Conservation (phyloP, 2,888 invertebrate genomes). For the Nomada hirtipes region DNA sequence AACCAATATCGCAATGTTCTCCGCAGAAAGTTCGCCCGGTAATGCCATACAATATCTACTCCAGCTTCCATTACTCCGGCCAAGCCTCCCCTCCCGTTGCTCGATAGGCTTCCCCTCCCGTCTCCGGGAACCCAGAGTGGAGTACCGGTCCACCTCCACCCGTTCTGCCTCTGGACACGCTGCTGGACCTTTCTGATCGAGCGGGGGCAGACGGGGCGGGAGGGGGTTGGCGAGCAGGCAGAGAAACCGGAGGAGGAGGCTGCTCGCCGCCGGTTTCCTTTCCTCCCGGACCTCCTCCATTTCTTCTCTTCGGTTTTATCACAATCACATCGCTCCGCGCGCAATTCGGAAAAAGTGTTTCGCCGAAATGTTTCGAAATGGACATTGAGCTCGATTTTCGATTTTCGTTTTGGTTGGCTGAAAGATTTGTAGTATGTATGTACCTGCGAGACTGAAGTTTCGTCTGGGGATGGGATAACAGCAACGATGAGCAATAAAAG, state of each 20-base stretch:
- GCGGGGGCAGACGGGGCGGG: conserved; percentile 10
- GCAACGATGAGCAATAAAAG: too few relatives aligned
- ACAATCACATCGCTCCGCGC: not conserved
- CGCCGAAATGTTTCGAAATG: too few relatives aligned
- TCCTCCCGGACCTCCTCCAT: conserved; percentile 6
- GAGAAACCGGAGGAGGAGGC: conserved; percentile 14
- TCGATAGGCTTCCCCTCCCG: conserved; percentile 60
- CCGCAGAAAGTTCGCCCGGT: conserved; percentile 81
- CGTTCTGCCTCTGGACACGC: conserved; percentile 63
- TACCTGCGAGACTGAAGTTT: too few relatives aligned
- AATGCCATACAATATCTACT: conserved; percentile 83
- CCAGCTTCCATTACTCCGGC: conserved; percentile 83
- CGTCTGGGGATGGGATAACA: too few relatives aligned
- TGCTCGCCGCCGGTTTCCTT: conserved; percentile 14
- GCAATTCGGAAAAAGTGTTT: not conserved
- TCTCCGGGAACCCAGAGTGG: conserved; percentile 42
- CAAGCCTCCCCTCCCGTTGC: conserved; percentile 68
- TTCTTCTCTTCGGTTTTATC: not conserved
- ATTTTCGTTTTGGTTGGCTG: not conserved
- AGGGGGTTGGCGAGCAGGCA: conserved; percentile 24
- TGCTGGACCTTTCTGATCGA: conserved; percentile 65
- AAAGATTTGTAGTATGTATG: too few relatives aligned
- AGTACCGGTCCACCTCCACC: conserved; percentile 71
- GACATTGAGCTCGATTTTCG: not conserved
- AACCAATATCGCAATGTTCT: conserved; percentile 83